Evolutionary conservation across 37 sponge, comb jelly and placozoan species (phyloP), one percentile per base, ranked within the genome.

Genomic region (Diacarnus erythraeanus): DNA sequence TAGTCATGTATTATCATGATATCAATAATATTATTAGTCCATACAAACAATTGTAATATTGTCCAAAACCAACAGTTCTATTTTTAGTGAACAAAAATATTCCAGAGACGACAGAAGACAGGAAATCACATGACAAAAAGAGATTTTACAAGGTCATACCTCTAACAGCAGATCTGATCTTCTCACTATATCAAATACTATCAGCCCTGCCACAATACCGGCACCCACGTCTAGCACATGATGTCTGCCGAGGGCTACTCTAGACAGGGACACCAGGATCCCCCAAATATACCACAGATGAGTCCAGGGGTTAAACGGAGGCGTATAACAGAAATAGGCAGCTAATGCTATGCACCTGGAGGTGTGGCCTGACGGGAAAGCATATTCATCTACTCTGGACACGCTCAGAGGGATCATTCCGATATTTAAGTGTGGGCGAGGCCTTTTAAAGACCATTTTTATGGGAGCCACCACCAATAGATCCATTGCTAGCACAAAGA

Each of bases 301-400:
- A 22, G 88, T 82, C 42, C 56, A 59, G 17, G 81, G 61, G 9
- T 41, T n/a, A 35, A 84, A 81, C 1, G 87, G 87, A 10, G 88
- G 83, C 61, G 86, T 63, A 43, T 83, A 89, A 64, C 77, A 80
- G 67, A 91, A 74, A 44, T 76, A 87, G 26, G 78, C 79, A 20
- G 90, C 89, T 21, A 96, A 60, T 1, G 93, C 89, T 20, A 90
- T 88, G 42, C 78, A 76, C 9, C 97, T 72, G 23, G 97, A 88
- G 34, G 97, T 89, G 38, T 96, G 97, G 34, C 97, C 97, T 0
- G 97, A 96, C 27, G 97, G 97, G 31, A 96, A 96, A 3, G 97
- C 94, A 59, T 94, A 94, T 2, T 63, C 22, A 76, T 96, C 97
- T 6, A 96, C 80, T 12, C 76, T 63, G 1, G 90, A 87, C 9